A percentile compares a stretch with the other conserved stretches of the same genome.
These are phyloP conservation scores for Aleiodes sp. DNA, from an alignment of 1,140 invertebrate genomes.

Conservation along the genomic window DNA sequence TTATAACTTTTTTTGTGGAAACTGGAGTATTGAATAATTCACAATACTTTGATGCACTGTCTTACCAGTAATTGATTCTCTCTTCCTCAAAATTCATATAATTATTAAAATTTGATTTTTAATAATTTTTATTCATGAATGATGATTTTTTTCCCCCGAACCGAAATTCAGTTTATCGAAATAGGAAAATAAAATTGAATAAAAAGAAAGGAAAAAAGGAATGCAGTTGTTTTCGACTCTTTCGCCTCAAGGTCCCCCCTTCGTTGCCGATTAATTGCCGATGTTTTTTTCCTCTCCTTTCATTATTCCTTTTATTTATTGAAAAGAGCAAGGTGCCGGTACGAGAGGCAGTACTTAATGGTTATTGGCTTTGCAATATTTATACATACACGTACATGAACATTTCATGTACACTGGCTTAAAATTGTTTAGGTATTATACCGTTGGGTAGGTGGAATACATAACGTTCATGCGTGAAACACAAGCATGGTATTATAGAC, in stretches of 20 bases:
- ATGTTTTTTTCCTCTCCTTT: constrained; percentile 19
- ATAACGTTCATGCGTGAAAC: no score
- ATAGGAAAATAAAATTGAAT: background rate
- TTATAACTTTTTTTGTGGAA: no score
- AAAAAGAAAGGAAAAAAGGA: background rate
- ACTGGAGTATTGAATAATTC: no score
- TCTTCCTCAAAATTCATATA: no score
- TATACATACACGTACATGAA: constrained; percentile 15
- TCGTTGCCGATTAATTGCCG: constrained; percentile 24
- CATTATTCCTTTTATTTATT: constrained; percentile 3
- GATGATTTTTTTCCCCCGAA: no score
- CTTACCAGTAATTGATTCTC: no score
- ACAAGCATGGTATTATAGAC: no score
- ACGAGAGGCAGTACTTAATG: constrained; percentile 50
- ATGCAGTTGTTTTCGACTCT: constrained; percentile 27
- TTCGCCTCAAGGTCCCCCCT: constrained; percentile 14
- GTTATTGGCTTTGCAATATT: constrained; percentile 59
- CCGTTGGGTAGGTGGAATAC: constrained; percentile 31
- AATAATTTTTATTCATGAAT: no score
- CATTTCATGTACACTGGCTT: no score
- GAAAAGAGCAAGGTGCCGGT: constrained; percentile 15
- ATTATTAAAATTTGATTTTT: no score
- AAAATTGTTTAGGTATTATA: constrained; percentile 9
- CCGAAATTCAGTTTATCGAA: background rate
- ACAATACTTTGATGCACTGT: no score